phyloP scores from a whole-genome alignment of 2,113 vertebrate species.

The Caranx ignobilis region DNA sequence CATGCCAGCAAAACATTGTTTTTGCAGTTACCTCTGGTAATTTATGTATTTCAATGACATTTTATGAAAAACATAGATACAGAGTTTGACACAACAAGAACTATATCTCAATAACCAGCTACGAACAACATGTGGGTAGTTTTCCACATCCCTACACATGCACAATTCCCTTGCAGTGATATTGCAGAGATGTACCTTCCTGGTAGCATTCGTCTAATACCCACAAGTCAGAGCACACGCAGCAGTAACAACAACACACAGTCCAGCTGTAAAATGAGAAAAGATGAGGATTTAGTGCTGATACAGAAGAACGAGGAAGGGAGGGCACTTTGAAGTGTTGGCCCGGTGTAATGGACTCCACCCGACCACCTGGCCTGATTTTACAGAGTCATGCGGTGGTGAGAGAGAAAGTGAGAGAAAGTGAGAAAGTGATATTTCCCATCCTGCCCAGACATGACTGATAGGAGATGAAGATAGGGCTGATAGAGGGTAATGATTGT shows the following conservation, averaged over 20 bases:
- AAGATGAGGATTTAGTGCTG: constrained; percentile 42
- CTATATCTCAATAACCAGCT: not conserved
- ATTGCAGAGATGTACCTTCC: not conserved
- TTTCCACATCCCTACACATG: not conserved
- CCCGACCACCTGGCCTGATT: constrained; percentile 65
- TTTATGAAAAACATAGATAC: no score
- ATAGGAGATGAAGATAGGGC: constrained; percentile 63
- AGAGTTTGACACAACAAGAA: not conserved
- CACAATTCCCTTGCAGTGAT: not conserved
- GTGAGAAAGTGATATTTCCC: constrained; percentile 37
- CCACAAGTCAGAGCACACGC: not conserved
- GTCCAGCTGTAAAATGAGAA: constrained; percentile 15
- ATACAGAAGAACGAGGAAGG: constrained; percentile 8
- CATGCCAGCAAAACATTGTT: not conserved
- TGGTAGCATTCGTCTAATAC: constrained; percentile 1
- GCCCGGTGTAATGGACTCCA: constrained; percentile 61
- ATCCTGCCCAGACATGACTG: constrained; percentile 61
- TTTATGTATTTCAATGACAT: no score
- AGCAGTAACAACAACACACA: not conserved
- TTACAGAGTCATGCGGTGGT: constrained; percentile 50
- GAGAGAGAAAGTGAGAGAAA: not conserved
- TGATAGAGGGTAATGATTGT: constrained; percentile 76
- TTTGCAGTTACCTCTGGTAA: no score
- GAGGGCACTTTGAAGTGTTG: constrained; percentile 22
- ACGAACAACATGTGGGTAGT: not conserved